phyloP scores from a whole-genome alignment of 1,140 invertebrate species.

The Zaprionus lachaisei region DNA sequence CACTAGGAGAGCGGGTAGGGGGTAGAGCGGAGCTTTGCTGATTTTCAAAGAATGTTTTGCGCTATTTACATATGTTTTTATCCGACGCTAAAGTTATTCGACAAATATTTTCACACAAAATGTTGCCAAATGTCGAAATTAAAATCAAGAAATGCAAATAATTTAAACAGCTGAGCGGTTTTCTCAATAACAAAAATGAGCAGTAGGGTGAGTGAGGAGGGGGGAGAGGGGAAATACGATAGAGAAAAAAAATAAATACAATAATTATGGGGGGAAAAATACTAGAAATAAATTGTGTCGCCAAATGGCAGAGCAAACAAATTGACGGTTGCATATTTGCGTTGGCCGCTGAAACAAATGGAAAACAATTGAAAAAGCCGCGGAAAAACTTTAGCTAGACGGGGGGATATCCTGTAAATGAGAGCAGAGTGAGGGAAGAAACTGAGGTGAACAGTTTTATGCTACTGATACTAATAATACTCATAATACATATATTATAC shows the following conservation, averaged over 20 bases:
- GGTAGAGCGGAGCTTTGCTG: not conserved
- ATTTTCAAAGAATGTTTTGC: conserved; percentile 21
- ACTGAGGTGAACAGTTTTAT: no score
- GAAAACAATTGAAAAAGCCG: conserved; percentile 13
- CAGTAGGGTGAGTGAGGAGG: rapidly evolving
- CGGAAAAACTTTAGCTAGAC: not conserved
- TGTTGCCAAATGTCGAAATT: not conserved
- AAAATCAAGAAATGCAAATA: conserved; percentile 7
- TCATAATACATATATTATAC: no score
- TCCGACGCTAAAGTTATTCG: conserved; percentile 15
- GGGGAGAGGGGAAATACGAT: not conserved
- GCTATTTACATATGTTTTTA: not conserved
- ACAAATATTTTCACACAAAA: conserved; percentile 29
- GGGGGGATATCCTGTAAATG: not conserved
- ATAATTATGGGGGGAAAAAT: conserved; percentile 21
- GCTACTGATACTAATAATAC: no score
- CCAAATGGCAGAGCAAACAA: conserved; percentile 33
- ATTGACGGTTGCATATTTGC: conserved; percentile 43
- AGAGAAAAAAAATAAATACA: not conserved
- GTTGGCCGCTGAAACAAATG: conserved; percentile 14
- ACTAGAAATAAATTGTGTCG: conserved; percentile 35
- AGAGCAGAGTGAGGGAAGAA: not conserved
- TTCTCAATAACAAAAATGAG: not conserved
- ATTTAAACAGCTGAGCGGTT: not conserved
- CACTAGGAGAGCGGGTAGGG: not conserved